Evolutionary conservation across 2,888 invertebrate genomes (phyloP).

Genomic region (Morinoia aosen): DNA sequence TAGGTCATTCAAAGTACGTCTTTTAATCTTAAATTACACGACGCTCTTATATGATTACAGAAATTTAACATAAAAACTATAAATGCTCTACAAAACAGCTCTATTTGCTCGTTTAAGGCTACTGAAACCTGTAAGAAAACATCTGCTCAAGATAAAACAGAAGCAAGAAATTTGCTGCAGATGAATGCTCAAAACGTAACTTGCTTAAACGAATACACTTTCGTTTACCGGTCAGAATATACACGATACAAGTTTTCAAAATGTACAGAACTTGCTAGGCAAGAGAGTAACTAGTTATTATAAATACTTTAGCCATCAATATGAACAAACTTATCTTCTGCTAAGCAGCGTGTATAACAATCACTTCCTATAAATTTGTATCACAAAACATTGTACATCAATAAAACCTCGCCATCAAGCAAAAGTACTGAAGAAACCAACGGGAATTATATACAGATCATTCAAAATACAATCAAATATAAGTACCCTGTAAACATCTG

Average conservation of each 20-base stretch:
- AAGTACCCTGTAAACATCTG: conserved; percentile 27
- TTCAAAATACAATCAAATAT: conserved; percentile 31
- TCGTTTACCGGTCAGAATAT: background rate
- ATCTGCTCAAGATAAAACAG: background rate
- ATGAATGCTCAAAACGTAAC: background rate
- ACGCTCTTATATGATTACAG: background rate
- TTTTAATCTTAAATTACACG: background rate
- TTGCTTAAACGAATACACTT: background rate
- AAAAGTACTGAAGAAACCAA: background rate
- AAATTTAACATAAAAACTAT: background rate
- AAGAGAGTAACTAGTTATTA: background rate
- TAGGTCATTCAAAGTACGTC: background rate
- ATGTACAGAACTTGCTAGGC: conserved; percentile 48
- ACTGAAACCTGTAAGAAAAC: background rate
- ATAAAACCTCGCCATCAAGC: conserved; percentile 19
- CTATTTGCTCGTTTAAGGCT: background rate
- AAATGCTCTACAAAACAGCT: background rate
- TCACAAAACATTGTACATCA: conserved; percentile 49
- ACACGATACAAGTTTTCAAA: background rate
- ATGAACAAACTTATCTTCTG: background rate
- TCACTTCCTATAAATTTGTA: conserved; percentile 31
- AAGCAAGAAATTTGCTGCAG: background rate
- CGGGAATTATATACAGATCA: background rate
- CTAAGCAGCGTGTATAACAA: background rate
- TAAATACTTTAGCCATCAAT: conserved; percentile 1